These are phyloP conservation scores for Cephus cinctus DNA, from an alignment of 1,140 invertebrate species.

Conservation along the genomic window DNA sequence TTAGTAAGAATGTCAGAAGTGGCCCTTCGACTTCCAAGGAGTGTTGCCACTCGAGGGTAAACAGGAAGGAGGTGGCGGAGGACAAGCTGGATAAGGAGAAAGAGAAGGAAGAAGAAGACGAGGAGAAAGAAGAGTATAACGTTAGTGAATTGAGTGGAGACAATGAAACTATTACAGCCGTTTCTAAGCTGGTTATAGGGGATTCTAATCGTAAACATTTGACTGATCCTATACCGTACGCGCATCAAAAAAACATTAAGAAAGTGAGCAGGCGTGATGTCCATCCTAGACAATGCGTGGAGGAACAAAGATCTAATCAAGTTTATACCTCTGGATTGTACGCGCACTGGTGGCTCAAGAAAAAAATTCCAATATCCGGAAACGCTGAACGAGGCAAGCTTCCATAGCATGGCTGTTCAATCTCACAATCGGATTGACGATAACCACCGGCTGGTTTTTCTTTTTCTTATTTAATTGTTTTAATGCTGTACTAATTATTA, in stretches of 20 bases:
- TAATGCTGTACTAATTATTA: slow-evolving; percentile 21
- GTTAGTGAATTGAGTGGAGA: no score
- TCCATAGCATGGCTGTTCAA: slow-evolving; percentile 56
- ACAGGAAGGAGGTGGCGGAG: no score
- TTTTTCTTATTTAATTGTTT: slow-evolving; percentile 28
- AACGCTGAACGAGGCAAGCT: slow-evolving; percentile 54
- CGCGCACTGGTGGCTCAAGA: slow-evolving; percentile 91
- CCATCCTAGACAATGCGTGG: slow-evolving; percentile 16
- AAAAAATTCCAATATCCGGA: slow-evolving; percentile 67
- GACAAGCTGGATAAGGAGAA: no score
- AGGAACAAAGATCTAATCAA: slow-evolving; percentile 30
- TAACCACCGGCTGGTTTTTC: slow-evolving; percentile 13
- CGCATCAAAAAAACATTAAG: slow-evolving; percentile 19
- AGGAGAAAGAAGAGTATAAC: no score
- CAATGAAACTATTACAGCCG: neutral
- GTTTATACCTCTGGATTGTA: slow-evolving; percentile 80
- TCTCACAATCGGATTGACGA: slow-evolving; percentile 13
- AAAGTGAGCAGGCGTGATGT: slow-evolving; percentile 22
- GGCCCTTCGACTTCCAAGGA: no score
- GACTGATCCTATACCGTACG: slow-evolving; percentile 31
- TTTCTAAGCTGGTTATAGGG: neutral
- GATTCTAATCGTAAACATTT: slow-evolving; percentile 23
- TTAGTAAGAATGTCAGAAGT: slow-evolving; percentile 11
- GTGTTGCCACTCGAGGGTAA: no score
- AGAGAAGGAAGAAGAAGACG: no score